Percentiles rank a stretch among this genome's conserved stretches.
phyloP scores from a whole-genome alignment of 2,888 invertebrate species.

The Melanargia galathea region DNA sequence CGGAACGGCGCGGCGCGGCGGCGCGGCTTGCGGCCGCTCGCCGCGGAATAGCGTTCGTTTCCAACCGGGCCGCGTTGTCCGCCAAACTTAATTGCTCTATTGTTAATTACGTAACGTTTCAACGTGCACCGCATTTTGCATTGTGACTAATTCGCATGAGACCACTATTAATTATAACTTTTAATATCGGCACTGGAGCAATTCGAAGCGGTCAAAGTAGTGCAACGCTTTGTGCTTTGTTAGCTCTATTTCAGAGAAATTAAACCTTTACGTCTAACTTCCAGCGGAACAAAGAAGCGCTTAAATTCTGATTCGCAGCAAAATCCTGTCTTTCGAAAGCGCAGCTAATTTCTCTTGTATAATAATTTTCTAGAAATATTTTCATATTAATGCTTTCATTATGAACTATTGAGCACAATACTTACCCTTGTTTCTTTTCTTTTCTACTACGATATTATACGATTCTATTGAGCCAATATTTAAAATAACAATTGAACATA shows the following conservation, averaged over 20 bases:
- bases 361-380: constrained; percentile 17
- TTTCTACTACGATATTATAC: background rate
- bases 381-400: background rate
- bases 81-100: constrained; percentile 79
- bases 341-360: constrained; percentile 23
- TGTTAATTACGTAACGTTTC: constrained; percentile 81
- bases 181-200: constrained; percentile 46
- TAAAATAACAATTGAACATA: background rate
- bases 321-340: constrained; percentile 32
- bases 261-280: constrained; percentile 38
- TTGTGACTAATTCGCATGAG: constrained; percentile 63
- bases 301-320: constrained; percentile 30
- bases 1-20: constrained; percentile 57
- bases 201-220: constrained; percentile 36
- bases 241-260: constrained; percentile 36
- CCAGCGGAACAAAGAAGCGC: constrained; percentile 32
- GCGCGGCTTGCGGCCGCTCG: constrained; percentile 46
- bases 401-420: background rate
- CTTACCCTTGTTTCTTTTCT: background rate
- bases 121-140: constrained; percentile 62
- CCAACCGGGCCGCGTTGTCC: constrained; percentile 62
- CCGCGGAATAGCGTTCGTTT: constrained; percentile 70
- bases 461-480: background rate
- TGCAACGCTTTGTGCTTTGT: constrained; percentile 34
- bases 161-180: constrained; percentile 51